These are phyloP conservation scores for Galemys pyrenaicus DNA, from an alignment of 2,113 vertebrate genomes.

Conservation along the genomic window DNA sequence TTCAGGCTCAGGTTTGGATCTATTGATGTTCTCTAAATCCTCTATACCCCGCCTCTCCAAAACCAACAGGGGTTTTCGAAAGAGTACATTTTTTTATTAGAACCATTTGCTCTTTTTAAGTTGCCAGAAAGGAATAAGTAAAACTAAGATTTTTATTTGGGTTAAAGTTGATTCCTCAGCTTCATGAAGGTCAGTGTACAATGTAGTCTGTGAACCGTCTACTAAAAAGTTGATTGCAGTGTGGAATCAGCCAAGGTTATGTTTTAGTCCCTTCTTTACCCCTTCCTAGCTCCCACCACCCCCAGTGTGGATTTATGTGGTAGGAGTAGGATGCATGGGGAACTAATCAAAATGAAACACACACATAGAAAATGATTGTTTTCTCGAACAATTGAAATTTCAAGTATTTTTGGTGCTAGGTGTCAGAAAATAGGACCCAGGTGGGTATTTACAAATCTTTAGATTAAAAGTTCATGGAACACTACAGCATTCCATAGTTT, in stretches of 20 bases:
- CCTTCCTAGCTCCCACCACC: too few relatives aligned
- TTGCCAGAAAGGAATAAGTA: conserved; percentile 83
- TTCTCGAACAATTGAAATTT: conserved; percentile 18
- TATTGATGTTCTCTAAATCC: conserved; percentile 82
- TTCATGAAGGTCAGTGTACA: conserved; percentile 74
- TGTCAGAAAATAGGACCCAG: background rate
- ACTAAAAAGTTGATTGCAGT: conserved; percentile 32
- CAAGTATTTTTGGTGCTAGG: conserved; percentile 8
- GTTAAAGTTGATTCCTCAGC: conserved; percentile 82
- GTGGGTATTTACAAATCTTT: background rate
- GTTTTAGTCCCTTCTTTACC: background rate
- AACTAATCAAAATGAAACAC: conserved; percentile 40
- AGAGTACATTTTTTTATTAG: conserved; percentile 83
- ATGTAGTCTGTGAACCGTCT: conserved; percentile 69
- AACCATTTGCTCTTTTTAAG: conserved; percentile 82
- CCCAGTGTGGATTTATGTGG: background rate
- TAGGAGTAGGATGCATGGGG: background rate
- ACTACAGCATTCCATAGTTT: background rate
- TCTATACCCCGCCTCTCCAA: conserved; percentile 81
- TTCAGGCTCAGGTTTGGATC: conserved; percentile 79
- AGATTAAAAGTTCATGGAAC: background rate
- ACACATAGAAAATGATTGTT: conserved; percentile 42
- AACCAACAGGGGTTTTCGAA: conserved; percentile 84
- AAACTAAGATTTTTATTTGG: conserved; percentile 84
- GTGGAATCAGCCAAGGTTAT: conserved; percentile 55